These are phyloP conservation scores for Blennius ocellaris DNA, from an alignment of 2,113 vertebrate genomes.

Conservation along the genomic window DNA sequence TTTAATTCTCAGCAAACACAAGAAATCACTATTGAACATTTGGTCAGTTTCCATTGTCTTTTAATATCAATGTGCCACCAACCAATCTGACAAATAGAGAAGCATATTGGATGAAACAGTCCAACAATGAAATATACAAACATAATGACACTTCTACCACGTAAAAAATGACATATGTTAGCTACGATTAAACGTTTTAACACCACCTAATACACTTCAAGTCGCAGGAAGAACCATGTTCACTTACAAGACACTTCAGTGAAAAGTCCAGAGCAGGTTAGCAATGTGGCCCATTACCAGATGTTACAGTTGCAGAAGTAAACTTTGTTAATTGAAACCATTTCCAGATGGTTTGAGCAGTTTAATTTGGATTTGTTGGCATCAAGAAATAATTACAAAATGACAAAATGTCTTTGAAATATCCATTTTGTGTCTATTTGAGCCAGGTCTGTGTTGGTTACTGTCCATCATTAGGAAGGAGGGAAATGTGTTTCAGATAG, in stretches of 20 bases:
- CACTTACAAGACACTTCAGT: background rate
- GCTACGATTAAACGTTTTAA: too few species aligned
- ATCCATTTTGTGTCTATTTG: conserved; percentile 40
- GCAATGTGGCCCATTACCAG: background rate
- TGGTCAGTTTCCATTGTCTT: too few species aligned
- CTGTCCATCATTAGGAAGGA: conserved; percentile 51
- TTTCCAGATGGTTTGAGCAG: background rate
- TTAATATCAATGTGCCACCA: too few species aligned
- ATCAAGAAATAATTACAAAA: conserved; percentile 1
- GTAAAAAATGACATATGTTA: too few species aligned
- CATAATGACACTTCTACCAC: too few species aligned
- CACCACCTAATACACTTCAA: too few species aligned
- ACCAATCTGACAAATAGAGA: too few species aligned
- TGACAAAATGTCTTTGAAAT: background rate
- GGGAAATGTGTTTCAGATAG: conserved; percentile 48
- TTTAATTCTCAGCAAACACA: too few species aligned
- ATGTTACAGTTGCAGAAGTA: background rate
- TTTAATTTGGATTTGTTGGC: conserved; percentile 13
- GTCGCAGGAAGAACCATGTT: too few species aligned
- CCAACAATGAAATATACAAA: too few species aligned
- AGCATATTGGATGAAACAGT: too few species aligned
- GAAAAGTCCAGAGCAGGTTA: background rate
- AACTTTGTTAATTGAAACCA: background rate
- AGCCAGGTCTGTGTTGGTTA: conserved; percentile 54
- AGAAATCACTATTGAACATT: too few species aligned